phyloP scores from a whole-genome alignment of 2,797 vertebrate species.

The Danio albolineatus region DNA sequence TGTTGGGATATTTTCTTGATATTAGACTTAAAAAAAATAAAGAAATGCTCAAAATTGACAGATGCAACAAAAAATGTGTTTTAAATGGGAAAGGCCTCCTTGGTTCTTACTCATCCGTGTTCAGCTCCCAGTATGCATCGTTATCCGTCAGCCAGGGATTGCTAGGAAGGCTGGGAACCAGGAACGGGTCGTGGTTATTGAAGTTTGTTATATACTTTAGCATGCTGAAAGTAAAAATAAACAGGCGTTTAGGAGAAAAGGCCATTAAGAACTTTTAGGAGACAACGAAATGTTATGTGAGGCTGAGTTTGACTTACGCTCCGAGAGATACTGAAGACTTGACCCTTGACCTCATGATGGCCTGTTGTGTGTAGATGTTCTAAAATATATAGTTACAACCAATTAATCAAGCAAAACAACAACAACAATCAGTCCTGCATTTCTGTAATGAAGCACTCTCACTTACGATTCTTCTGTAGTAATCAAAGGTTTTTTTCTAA shows the following conservation, averaged over 20 bases:
- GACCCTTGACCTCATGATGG: slow-evolving; percentile 90
- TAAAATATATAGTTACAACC: slow-evolving; percentile 64
- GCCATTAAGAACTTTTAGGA: not conserved
- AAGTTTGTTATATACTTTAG: slow-evolving; percentile 89
- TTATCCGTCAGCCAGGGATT: slow-evolving; percentile 94
- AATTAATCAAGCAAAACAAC: not conserved
- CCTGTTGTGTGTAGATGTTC: slow-evolving; percentile 93
- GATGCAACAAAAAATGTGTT: too few species aligned
- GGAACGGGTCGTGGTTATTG: slow-evolving; percentile 88
- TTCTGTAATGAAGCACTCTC: not conserved
- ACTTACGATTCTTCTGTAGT: slow-evolving; percentile 83
- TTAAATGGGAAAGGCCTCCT: not conserved
- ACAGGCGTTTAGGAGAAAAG: not conserved
- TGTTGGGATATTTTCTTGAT: too few species aligned
- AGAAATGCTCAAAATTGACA: not conserved
- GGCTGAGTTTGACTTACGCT: slow-evolving; percentile 82
- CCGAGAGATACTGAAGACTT: slow-evolving; percentile 95
- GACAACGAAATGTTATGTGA: not conserved
- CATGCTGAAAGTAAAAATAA: slow-evolving; percentile 75
- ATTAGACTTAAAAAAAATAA: too few species aligned
- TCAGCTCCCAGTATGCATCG: slow-evolving; percentile 89
- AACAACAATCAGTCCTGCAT: not conserved
- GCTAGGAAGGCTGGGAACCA: slow-evolving; percentile 90
- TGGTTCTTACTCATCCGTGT: slow-evolving; percentile 84
- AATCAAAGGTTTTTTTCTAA: slow-evolving; percentile 86